Base-by-base conservation (phyloP, 2,888 invertebrate species). In the Elysia crispata region DNA sequence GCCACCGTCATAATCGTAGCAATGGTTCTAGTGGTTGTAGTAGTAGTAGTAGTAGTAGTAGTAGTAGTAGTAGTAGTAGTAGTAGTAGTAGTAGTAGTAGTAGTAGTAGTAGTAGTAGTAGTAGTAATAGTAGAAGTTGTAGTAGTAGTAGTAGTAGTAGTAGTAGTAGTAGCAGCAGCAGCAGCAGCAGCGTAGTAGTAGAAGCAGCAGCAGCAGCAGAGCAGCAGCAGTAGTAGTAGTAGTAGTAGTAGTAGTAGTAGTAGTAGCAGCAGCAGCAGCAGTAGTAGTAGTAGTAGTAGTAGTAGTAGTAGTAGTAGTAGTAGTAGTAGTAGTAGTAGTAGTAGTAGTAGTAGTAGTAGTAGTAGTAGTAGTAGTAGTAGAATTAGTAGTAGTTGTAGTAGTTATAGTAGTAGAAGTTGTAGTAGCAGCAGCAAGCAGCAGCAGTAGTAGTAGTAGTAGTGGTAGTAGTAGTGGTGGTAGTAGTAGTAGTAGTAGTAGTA, bases 101-200 rank as follows among this genome's bases (percentile, higher is more conserved):
- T 67, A 49, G 54, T 50, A 67, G 67, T 67, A 50, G 54, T 67
- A 49, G 67, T 49, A 50, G 77, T 67, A 67, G 77, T 67, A 11
- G 69, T 50, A 50, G 50, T 67, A 50, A 54, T 67, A 49, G 67
- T 50, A 50, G 77, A 50, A 67, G 77, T 67, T 25, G 54, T 50
- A 67, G 69, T 67, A 50, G 67, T 49, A 49, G 41, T 49, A 50
- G 77, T 67, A 67, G 77, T 50, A 49, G 69, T 50, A 50, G 50
- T 50, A 30, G 50, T 67, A 49, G 77, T 49, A 30, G 69, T 62
- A 67, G 69, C 50, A 60, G 13, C 49, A 25, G 28, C 20, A 33
- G n/a, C n/a, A n/a, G n/a, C n/a, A n/a, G n/a, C n/a, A n/a, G n/a
- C n/a, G n/a, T n/a, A n/a, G n/a, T n/a, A n/a, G n/a, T n/a, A n/a